Conservation (phyloP, 2,797 vertebrate species). For the Myoxocephalus aenaeus region DNA sequence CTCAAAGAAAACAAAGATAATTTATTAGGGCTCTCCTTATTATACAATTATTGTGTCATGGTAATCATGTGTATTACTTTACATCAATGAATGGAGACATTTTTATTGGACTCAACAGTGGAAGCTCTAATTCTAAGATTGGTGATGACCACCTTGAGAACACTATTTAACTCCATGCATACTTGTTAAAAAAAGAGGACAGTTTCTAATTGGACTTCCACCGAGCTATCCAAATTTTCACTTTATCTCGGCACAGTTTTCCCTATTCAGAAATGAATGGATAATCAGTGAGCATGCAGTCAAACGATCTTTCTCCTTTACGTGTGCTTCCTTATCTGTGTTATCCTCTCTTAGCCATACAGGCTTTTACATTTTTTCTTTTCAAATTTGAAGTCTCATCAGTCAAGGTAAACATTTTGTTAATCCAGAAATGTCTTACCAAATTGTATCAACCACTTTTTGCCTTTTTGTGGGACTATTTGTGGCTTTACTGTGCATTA, state of each 20-base stretch:
- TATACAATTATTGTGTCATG: neutral
- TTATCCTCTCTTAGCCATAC: neutral
- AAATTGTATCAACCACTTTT: neutral
- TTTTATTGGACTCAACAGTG: conserved; percentile 24
- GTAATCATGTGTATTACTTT: conserved; percentile 21
- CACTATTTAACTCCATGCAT: neutral
- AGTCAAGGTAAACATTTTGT: neutral
- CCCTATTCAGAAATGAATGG: neutral
- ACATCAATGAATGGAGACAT: conserved; percentile 10
- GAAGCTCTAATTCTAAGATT: neutral
- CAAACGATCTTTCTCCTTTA: neutral
- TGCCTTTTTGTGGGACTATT: neutral
- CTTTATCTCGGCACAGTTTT: neutral
- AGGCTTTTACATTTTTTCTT: too few relatives aligned
- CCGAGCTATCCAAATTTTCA: neutral
- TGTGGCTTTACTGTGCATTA: neutral
- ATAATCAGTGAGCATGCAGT: neutral
- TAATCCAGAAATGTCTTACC: neutral
- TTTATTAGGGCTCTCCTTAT: too few relatives aligned
- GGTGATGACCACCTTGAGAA: conserved; percentile 15
- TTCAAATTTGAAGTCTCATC: neutral
- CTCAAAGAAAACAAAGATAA: neutral
- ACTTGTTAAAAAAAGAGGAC: neutral
- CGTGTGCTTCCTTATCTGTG: neutral
- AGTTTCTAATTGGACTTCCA: neutral